Conservation (phyloP, 2,113 vertebrate genomes). For the Eptesicus fuscus region DNA sequence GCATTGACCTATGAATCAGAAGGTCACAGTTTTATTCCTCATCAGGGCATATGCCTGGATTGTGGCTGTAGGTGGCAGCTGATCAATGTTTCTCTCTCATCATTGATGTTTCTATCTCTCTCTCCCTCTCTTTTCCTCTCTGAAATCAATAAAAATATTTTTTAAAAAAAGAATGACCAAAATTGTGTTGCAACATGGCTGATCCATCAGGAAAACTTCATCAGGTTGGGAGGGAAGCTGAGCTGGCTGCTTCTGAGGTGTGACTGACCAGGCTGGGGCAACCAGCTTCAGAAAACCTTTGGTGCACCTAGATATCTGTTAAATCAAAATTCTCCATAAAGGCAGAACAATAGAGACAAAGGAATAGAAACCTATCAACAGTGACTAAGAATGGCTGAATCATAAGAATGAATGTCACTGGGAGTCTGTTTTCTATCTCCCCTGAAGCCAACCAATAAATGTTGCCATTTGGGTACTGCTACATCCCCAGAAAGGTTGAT, state of each 20-base stretch:
- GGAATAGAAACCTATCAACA: neutral
- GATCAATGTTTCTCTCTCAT: too few species aligned
- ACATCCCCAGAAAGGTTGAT: neutral
- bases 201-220: neutral
- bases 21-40: too few species aligned
- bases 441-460: neutral
- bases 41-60: too few species aligned
- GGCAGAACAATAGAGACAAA: neutral
- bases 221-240: neutral
- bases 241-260: neutral
- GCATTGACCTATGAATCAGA: too few species aligned
- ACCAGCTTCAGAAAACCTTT: neutral
- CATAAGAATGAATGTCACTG: neutral
- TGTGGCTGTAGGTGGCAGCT: too few species aligned
- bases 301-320: neutral
- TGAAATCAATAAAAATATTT: too few species aligned
- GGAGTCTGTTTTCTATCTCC: neutral
- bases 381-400: neutral
- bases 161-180: neutral
- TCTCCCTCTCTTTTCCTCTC: too few species aligned
- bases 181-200: neutral
- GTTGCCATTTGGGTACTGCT: neutral
- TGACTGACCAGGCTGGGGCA: neutral
- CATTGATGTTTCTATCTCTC: too few species aligned
- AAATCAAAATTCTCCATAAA: neutral